Conservation (phyloP, 2,797 vertebrate species). For the Forpus xanthops region DNA sequence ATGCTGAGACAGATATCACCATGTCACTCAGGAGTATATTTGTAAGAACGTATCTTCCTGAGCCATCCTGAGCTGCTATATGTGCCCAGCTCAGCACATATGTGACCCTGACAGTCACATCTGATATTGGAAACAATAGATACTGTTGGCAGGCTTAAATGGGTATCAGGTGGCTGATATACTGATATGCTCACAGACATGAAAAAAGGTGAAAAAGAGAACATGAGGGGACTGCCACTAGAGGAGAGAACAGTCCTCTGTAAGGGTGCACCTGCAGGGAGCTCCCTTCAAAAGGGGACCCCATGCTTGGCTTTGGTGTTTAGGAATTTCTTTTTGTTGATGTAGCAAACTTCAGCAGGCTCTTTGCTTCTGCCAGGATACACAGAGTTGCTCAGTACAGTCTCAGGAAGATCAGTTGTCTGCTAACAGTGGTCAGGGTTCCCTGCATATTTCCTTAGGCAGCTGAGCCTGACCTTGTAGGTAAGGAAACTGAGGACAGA, state of each 20-base stretch:
- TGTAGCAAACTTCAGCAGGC: accelerated
- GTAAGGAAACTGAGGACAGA: not conserved
- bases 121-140: not conserved
- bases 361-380: not conserved
- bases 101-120: not conserved
- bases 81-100: not conserved
- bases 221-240: accelerated
- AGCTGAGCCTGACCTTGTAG: not conserved
- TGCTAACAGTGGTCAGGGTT: accelerated
- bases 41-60: not conserved
- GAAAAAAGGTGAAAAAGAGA: not conserved
- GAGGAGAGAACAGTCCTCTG: not conserved
- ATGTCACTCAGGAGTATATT: not conserved
- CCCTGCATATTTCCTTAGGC: not conserved
- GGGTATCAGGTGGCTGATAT: not conserved
- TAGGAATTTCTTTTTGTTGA: not conserved
- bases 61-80: not conserved
- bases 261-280: not conserved
- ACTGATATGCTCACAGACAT: not conserved
- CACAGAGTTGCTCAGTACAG: accelerated
- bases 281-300: not conserved
- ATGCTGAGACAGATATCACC: not conserved
- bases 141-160: not conserved
- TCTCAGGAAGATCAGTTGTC: not conserved
- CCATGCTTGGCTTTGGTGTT: not conserved